Evolutionary conservation across 23 tunicate species (phyloP).

Genomic region (Ascidia mentula): DNA sequence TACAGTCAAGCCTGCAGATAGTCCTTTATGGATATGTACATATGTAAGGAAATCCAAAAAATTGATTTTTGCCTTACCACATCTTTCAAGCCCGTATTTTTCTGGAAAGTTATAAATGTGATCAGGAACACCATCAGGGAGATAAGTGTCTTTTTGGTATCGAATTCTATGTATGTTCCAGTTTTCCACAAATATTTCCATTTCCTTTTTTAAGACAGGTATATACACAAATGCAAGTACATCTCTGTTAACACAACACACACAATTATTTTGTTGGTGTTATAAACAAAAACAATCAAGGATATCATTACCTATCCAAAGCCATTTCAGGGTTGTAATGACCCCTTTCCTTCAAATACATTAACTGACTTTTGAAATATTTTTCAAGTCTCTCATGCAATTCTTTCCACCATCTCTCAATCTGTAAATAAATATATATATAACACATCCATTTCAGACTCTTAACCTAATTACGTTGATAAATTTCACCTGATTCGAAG

Average conservation of each 20-base stretch:
- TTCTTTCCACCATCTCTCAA: not conserved
- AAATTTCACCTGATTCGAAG: slow-evolving; percentile 25
- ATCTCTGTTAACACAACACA: slow-evolving; percentile 5
- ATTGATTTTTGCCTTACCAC: slow-evolving; percentile 11
- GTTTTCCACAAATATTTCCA: slow-evolving; percentile 22
- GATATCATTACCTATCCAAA: not conserved
- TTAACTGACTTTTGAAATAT: not conserved
- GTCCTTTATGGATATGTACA: not conserved
- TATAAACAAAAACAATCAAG: too few species aligned
- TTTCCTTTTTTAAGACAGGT: slow-evolving; percentile 25
- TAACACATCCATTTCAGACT: not conserved
- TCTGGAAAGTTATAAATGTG: slow-evolving; percentile 25
- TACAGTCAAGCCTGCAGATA: not conserved
- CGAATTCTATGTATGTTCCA: slow-evolving; percentile 22
- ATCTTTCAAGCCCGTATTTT: slow-evolving; percentile 17
- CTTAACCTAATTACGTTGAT: not conserved
- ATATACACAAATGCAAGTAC: slow-evolving; percentile 18
- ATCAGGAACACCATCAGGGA: slow-evolving; percentile 22
- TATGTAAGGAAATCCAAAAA: not conserved
- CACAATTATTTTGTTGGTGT: too few species aligned
- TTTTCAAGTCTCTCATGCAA: slow-evolving; percentile 3
- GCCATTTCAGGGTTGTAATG: not conserved
- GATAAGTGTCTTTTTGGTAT: not conserved
- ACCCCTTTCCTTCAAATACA: not conserved
- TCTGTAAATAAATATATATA: not conserved